These are phyloP conservation scores for Oreocharis arfaki DNA, from an alignment of 2,113 vertebrate species.

Conservation along the genomic window DNA sequence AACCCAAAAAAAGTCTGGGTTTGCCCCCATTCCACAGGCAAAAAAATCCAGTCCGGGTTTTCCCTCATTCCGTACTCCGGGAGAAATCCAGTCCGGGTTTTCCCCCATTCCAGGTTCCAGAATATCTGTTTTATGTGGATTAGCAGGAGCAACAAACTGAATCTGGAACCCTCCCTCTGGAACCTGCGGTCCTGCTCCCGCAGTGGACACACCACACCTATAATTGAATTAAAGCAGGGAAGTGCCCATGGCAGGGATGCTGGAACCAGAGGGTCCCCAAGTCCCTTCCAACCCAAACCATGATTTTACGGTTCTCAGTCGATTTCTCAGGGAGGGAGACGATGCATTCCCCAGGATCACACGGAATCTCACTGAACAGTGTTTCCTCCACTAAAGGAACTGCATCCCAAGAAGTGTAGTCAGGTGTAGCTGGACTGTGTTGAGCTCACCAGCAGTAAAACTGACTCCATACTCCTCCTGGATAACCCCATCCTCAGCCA, in stretches of 20 bases:
- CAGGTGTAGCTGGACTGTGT: rapidly evolving
- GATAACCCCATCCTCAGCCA: conserved; percentile 52
- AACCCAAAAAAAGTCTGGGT: background rate
- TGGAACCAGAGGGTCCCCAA: background rate
- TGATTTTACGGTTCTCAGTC: background rate
- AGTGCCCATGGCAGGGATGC: background rate
- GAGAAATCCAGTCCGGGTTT: background rate
- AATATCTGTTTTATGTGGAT: background rate
- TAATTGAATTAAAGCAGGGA: background rate
- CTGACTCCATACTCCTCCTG: conserved; percentile 7
- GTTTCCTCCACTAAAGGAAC: background rate
- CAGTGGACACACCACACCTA: background rate
- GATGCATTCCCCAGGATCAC: background rate
- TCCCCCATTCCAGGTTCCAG: background rate
- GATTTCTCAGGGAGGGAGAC: background rate
- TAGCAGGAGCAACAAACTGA: background rate
- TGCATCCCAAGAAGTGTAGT: background rate
- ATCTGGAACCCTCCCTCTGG: background rate
- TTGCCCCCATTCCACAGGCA: too few relatives aligned
- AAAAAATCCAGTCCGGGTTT: background rate
- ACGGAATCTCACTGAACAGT: rapidly evolving
- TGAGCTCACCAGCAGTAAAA: conserved; percentile 41
- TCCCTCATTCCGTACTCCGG: too few relatives aligned
- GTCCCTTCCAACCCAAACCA: background rate
- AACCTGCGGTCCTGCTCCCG: background rate